A percentile compares a stretch with the other conserved stretches of the same genome.
Conservation (phyloP, 2,113 vertebrate species). For the Tachysurus fulvidraco region DNA sequence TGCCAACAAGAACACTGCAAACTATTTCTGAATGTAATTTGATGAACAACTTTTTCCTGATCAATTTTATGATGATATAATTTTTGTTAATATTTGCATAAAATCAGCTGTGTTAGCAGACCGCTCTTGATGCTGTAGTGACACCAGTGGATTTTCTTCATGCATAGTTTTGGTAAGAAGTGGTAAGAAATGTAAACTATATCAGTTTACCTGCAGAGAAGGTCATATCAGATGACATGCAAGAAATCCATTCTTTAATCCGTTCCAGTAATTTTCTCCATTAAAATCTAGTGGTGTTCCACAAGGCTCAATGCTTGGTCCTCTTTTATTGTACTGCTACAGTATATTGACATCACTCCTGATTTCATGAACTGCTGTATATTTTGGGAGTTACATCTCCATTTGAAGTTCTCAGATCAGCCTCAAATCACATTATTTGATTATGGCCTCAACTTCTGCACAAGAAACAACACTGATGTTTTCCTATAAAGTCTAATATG, state of each 20-base stretch:
- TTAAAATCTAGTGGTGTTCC: not conserved
- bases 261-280: not conserved
- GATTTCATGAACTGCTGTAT: not conserved
- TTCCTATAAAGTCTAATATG: not conserved
- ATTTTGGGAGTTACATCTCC: not conserved
- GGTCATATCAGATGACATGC: not conserved
- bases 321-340: not conserved
- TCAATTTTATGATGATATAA: not conserved
- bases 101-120: not conserved
- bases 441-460: not conserved
- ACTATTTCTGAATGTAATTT: not conserved
- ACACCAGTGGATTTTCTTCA: not conserved
- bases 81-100: not conserved
- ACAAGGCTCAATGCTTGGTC: not conserved
- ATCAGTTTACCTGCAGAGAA: not conserved
- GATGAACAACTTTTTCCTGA: not conserved
- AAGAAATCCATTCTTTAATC: not conserved
- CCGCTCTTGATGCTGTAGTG: not conserved
- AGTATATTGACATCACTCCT: not conserved
- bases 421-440: not conserved
- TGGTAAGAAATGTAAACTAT: no score
- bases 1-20: not conserved
- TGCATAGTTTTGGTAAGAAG: no score
- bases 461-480: not conserved
- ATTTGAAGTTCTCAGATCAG: not conserved